phyloP scores from a whole-genome alignment of 2,113 vertebrate genomes.

The Phylloscopus trochilus region DNA sequence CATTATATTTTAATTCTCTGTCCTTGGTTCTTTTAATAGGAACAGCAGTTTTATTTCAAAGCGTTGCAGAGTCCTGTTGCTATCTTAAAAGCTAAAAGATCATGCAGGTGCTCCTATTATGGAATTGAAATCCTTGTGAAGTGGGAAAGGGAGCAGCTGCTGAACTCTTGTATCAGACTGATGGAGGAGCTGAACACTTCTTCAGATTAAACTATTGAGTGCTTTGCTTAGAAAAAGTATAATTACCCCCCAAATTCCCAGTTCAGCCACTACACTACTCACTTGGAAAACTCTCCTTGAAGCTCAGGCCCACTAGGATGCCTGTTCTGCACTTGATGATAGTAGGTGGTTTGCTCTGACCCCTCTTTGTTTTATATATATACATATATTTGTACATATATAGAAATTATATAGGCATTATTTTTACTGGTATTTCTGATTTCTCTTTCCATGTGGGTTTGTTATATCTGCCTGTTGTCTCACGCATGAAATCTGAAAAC shows the following conservation, averaged over 20 bases:
- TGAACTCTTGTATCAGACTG: neutral
- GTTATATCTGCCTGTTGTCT: neutral
- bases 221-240: neutral
- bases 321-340: rapidly evolving
- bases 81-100: neutral
- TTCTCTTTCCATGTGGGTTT: neutral
- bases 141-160: neutral
- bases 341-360: neutral
- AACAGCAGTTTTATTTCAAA: neutral
- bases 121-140: neutral
- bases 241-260: neutral
- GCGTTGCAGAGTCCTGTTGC: neutral
- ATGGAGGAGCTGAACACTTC: neutral
- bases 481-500: neutral
- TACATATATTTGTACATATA: no score
- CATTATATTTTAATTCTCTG: conserved; percentile 12
- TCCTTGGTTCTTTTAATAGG: neutral
- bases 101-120: neutral
- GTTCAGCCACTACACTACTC: neutral
- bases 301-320: neutral
- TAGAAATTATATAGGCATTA: neutral
- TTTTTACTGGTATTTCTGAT: neutral
- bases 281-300: neutral
- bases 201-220: neutral
- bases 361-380: neutral